These are phyloP conservation scores for Tupaia chinensis DNA, from an alignment of 2,113 vertebrate genomes.

Conservation along the genomic window DNA sequence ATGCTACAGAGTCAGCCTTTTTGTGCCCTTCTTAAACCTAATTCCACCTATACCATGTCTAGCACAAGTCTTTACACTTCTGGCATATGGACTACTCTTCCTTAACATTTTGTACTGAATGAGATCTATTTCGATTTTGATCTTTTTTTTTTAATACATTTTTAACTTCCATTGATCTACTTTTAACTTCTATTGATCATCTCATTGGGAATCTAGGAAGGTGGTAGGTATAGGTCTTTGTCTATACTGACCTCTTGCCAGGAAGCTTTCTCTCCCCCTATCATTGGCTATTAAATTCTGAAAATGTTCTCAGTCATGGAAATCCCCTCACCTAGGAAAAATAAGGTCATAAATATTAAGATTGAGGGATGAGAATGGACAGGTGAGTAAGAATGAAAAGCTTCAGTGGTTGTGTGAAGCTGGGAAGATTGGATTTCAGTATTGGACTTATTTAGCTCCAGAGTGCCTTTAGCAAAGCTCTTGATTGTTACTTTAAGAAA, in stretches of 20 bases:
- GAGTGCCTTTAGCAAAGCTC: constrained; percentile 13
- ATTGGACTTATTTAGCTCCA: constrained; percentile 37
- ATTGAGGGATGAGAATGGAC: constrained; percentile 71
- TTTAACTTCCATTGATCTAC: background rate
- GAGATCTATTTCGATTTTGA: background rate
- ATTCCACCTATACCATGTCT: rapidly evolving
- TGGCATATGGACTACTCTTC: background rate
- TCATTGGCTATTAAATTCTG: constrained; percentile 63
- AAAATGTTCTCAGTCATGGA: constrained; percentile 67
- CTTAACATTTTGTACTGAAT: background rate
- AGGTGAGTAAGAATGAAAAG: constrained; percentile 71
- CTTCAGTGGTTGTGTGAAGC: constrained; percentile 54
- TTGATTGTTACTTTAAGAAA: constrained; percentile 70
- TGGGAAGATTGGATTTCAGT: constrained; percentile 66
- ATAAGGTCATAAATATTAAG: constrained; percentile 75
- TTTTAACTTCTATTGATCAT: background rate
- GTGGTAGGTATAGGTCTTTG: background rate
- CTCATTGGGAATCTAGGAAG: background rate
- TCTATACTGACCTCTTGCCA: background rate
- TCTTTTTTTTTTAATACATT: too few relatives aligned
- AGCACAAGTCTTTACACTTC: background rate
- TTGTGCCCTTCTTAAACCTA: background rate
- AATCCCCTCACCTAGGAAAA: constrained; percentile 52
- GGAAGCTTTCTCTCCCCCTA: background rate
- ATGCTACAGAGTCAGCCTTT: too few relatives aligned